Evolutionary conservation across 2,113 vertebrate species (phyloP).

Genomic region (Sterrhoptilus dennistouni): DNA sequence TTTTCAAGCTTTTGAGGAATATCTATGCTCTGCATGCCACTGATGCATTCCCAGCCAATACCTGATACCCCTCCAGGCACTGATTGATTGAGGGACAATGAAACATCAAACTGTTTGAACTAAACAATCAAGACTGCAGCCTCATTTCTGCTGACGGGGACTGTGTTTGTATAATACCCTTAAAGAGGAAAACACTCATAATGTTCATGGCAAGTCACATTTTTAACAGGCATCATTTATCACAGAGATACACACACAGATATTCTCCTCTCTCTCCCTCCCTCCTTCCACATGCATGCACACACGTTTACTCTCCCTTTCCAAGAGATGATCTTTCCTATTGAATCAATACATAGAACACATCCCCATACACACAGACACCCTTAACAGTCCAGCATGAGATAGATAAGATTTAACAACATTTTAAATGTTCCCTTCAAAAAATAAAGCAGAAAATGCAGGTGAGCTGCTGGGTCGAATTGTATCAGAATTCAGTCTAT

Average conservation of each 20-base stretch:
- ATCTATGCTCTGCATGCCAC: not conserved
- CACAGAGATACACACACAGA: constrained; percentile 21
- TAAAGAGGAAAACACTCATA: not conserved
- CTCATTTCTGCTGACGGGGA: not conserved
- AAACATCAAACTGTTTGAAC: constrained; percentile 42
- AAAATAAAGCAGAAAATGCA: not conserved
- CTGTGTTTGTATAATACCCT: not conserved
- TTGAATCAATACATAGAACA: constrained; percentile 42
- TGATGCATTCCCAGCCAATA: not conserved
- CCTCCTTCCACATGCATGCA: constrained; percentile 48
- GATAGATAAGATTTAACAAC: not conserved
- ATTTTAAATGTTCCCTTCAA: constrained; percentile 4
- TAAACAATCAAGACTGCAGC: constrained; percentile 1
- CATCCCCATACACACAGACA: not conserved
- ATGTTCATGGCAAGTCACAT: not conserved
- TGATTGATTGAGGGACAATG: not conserved
- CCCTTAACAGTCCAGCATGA: not conserved
- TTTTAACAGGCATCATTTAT: constrained; percentile 37
- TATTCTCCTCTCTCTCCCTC: not conserved
- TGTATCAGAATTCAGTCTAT: constrained; percentile 7
- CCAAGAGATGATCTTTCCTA: constrained; percentile 38
- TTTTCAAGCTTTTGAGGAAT: constrained; percentile 29
- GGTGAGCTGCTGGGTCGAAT: not conserved
- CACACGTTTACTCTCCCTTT: constrained; percentile 14
- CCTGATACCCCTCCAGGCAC: not conserved